These are phyloP conservation scores for Volucella inflata DNA, from an alignment of 2,888 invertebrate species.

Conservation along the genomic window DNA sequence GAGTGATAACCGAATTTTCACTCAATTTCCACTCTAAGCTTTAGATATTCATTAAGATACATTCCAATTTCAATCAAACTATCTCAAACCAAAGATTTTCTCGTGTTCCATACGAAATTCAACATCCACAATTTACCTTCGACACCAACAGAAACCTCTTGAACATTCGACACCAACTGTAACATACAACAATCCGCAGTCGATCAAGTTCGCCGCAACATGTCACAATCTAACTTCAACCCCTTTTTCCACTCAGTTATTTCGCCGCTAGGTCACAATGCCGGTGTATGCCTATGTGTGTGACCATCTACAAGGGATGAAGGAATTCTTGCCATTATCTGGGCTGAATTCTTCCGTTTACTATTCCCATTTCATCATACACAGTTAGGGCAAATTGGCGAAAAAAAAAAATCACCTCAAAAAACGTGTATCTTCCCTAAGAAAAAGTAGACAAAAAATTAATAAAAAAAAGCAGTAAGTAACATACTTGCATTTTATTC, in stretches of 20 bases:
- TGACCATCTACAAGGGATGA: slow-evolving; percentile 49
- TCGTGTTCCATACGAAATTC: neutral
- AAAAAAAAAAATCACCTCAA: slow-evolving; percentile 32
- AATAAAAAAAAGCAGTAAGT: no score
- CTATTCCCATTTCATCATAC: slow-evolving; percentile 26
- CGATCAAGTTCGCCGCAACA: slow-evolving; percentile 17
- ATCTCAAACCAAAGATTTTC: no score
- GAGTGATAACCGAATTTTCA: no score
- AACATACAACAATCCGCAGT: neutral
- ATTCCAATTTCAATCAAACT: neutral
- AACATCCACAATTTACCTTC: neutral
- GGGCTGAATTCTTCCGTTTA: slow-evolving; percentile 42
- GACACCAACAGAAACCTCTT: neutral
- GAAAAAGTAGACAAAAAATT: slow-evolving; percentile 8
- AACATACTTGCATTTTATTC: slow-evolving; percentile 41
- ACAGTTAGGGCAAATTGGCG: slow-evolving; percentile 31
- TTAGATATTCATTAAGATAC: neutral
- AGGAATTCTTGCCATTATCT: slow-evolving; percentile 55
- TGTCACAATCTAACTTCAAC: slow-evolving; percentile 33
- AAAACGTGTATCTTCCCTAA: slow-evolving; percentile 48
- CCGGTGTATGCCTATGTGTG: slow-evolving; percentile 52
- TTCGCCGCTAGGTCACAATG: slow-evolving; percentile 65
- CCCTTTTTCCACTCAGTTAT: slow-evolving; percentile 34
- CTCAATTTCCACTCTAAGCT: no score
- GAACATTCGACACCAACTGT: neutral